Evolutionary conservation across 2,888 invertebrate species (phyloP), one percentile per base, ranked within the genome.

Genomic region (Melinaea marsaeus): DNA sequence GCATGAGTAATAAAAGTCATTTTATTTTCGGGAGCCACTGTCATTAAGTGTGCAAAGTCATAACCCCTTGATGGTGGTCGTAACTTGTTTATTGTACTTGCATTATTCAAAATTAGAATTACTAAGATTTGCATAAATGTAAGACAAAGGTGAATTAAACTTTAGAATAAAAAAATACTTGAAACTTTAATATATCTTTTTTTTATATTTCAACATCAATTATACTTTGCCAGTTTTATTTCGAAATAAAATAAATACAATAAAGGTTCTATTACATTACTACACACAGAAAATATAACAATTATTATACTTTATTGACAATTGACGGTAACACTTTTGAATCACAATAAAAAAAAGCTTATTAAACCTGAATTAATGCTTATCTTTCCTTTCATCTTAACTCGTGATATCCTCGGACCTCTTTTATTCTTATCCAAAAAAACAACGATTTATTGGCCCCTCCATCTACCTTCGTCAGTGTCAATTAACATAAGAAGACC

Each of bases 31-130:
- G 84, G 77, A 75, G 80, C 77, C 79, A 77, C 79, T 81, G 80
- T 84, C 87, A 87, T 88, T 85, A 88, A 83, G 82, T 79, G 76
- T 76, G 74, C 75, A 78, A 75, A 75, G 83, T 83, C 84, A 83
- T 88, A 87, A 89, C 83, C 80, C 80, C 76, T 82, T 85, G 83
- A 88, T 85, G 86, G 74, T 76, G 78, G 80, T 86, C 87, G 86
- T 88, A 88, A 88, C 86, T 78, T 84, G 85, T 88, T 88, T 88
- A 88, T 86, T 79, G 84, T 81, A 74, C 65, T 32, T 64, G 58
- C 71, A 76, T 79, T 79, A 81, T 81, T 82, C 84, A 81, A 83
- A 87, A 87, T 88, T 85, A 85, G 82, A 85, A 81, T 83, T 73
- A 74, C 72, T 77, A 79, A 79, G 70, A 66, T 69, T 69, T 72